Base-by-base conservation (phyloP, 2,113 vertebrate species). In the Oncorhynchus mykiss region DNA sequence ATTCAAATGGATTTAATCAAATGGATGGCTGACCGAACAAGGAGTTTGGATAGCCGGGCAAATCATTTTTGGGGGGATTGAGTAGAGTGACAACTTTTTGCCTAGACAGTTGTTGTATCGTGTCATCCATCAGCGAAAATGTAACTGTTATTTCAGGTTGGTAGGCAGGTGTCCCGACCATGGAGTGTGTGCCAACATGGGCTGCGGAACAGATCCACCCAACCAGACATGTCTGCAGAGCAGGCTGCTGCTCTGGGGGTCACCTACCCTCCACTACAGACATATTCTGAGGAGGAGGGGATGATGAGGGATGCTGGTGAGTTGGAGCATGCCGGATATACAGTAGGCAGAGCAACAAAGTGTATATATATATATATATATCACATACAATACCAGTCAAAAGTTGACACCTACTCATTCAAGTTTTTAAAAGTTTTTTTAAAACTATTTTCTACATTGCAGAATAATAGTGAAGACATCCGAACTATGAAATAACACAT, bases 221-320 rank as follows among this genome's bases (percentile, higher is more conserved):
- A 27, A 34, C 18, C 67, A 49, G 67, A 48, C 0, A 5, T 70
- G 67, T n/a, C 39, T 34, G 39, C 67, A 48, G 67, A 70, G 9
- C 34, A 70, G 14, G 67, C 20, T 70, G 39, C 67, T 70, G 18
- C 27, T 8, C 67, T 68, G 27, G 27, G 34, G n/a, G 34, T 70
- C n/a, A 49, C 34, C 18, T 14, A 45, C n/a, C 67, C 67, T 18
- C 67, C 67, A 13, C 39, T 70, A n/a, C 67, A 70, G 67, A 70
- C 67, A 8, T 70, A 45, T 3, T 48, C 67, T 24, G 67, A 70
- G 20, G 67, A 70, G 39, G 67, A 70, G n/a, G 67, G 67, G 6
- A 70, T 70, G 67, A 70, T 70, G 67, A 70, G n/a, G 67, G 67
- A 70, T 70, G 67, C 67, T 22, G 67, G 67, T 70, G n/a, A 48